A percentile compares a stretch with the other conserved stretches of the same genome.
These are phyloP conservation scores for Willisornis vidua DNA, from an alignment of 2,113 vertebrate species.

Conservation along the genomic window DNA sequence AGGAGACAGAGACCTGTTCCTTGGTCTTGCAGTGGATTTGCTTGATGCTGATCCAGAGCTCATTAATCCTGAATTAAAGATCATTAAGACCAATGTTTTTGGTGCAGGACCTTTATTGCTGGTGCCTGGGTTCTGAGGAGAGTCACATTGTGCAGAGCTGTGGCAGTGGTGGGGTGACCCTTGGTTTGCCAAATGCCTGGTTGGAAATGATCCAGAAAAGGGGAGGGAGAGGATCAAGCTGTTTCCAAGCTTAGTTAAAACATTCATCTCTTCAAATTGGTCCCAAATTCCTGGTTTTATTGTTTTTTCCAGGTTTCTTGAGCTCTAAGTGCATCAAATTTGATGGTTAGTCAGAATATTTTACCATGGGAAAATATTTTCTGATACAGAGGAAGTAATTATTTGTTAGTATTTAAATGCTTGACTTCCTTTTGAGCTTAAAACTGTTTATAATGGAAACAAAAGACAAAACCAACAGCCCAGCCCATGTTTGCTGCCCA, in stretches of 20 bases:
- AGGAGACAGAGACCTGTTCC: neutral
- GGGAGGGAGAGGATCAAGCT: neutral
- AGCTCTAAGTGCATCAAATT: neutral
- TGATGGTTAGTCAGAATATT: neutral
- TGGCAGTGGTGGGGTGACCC: neutral
- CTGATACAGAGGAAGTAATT: neutral
- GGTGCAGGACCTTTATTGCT: neutral
- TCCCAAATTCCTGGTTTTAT: neutral
- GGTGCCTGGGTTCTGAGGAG: neutral
- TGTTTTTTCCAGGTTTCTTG: neutral
- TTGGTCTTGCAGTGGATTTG: neutral
- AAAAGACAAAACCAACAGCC: neutral
- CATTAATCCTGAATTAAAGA: neutral
- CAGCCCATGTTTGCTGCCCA: neutral
- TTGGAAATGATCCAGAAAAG: neutral
- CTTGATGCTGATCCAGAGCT: conserved; percentile 8
- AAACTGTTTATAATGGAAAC: neutral
- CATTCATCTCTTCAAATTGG: neutral
- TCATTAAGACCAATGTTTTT: neutral
- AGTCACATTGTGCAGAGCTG: neutral
- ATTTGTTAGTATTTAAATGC: neutral
- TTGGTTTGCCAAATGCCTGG: neutral
- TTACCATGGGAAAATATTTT: neutral
- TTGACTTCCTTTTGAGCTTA: neutral
- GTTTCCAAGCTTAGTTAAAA: neutral